Evolutionary conservation across 2,113 vertebrate genomes (phyloP).

Genomic region (Theropithecus gelada): DNA sequence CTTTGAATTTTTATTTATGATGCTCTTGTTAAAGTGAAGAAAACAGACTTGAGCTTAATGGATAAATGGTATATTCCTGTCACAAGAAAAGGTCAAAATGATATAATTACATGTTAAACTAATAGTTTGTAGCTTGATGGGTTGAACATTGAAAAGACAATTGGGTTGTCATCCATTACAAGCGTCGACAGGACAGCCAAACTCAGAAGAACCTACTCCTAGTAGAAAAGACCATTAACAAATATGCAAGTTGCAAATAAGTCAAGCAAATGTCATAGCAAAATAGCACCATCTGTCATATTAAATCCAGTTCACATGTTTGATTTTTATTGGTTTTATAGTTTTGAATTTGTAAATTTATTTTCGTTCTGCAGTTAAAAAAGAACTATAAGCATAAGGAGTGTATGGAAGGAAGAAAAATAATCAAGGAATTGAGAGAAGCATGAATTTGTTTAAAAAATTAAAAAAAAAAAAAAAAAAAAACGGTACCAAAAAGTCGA

Average conservation of each 20-base stretch:
- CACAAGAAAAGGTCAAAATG: not conserved
- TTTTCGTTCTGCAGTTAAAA: constrained; percentile 12
- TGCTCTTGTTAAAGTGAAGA: not conserved
- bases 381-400: not conserved
- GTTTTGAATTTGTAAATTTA: constrained; percentile 9
- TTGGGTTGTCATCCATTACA: not conserved
- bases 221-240: not conserved
- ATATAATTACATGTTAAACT: not conserved
- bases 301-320: not conserved
- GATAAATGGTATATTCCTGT: not conserved
- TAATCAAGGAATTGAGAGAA: not conserved
- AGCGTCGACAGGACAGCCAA: not conserved
- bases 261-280: not conserved
- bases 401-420: not conserved
- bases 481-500: not conserved
- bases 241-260: not conserved
- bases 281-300: not conserved
- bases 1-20: not conserved
- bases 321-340: not conserved
- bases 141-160: not conserved
- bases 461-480: not conserved
- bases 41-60: not conserved
- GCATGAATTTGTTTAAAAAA: not conserved
- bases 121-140: not conserved
- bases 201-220: not conserved